Conservation (phyloP, 2,113 vertebrate species). For the Danio rerio region GRCz12tu NC_133193.1:6525001-6525500, state of each 20-base stretch:
- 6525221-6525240: neutral
- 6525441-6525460: neutral
- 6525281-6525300: neutral
- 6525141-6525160: slow-evolving; percentile 7
- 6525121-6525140: slow-evolving; percentile 36
- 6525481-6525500: neutral
- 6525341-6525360: neutral
- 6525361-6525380: neutral
- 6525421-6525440: neutral
- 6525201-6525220: neutral
- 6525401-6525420: slow-evolving; percentile 6
- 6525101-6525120: slow-evolving; percentile 20
- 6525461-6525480: slow-evolving; percentile 10
- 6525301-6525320: neutral
- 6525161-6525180: slow-evolving; percentile 14
- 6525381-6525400: slow-evolving; percentile 11
- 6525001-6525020: slow-evolving; percentile 21
- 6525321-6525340: neutral
- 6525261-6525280: neutral
- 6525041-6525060: slow-evolving; percentile 43
- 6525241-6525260: no score
- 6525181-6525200: slow-evolving; percentile 25
- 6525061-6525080: slow-evolving; percentile 42
- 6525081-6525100: slow-evolving; percentile 38
- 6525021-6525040: slow-evolving; percentile 13